Conservation (phyloP, 1,140 invertebrate species). For the Thaumetopoea pityocampa region DNA sequence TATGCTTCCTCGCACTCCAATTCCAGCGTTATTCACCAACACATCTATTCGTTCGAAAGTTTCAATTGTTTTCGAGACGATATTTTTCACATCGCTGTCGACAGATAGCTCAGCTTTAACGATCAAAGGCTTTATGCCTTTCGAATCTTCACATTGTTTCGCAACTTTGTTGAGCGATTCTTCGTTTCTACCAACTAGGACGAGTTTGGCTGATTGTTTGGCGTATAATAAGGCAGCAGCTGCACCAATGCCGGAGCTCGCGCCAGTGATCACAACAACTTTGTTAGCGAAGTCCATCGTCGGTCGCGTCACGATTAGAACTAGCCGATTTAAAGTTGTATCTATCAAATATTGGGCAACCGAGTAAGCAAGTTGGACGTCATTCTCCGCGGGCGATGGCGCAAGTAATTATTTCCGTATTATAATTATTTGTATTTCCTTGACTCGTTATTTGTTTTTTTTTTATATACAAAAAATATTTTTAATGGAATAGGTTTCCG, state of each 20-base stretch:
- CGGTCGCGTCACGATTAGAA: constrained; percentile 7
- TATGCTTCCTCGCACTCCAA: constrained; percentile 77
- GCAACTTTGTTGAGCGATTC: constrained; percentile 79
- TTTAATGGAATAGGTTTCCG: too few species aligned
- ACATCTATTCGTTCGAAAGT: constrained; percentile 79
- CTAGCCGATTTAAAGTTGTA: constrained; percentile 17
- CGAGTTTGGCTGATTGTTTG: constrained; percentile 79
- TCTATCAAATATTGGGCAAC: constrained; percentile 4
- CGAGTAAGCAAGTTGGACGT: too few species aligned
- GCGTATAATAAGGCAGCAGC: constrained; percentile 84
- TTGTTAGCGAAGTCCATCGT: constrained; percentile 74
- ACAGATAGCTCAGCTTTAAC: constrained; percentile 79
- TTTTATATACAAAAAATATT: too few species aligned
- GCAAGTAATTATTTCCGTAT: too few species aligned
- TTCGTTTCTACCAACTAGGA: constrained; percentile 83
- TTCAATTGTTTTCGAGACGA: constrained; percentile 77
- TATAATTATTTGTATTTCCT: too few species aligned
- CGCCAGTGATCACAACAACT: constrained; percentile 82
- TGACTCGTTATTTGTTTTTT: too few species aligned
- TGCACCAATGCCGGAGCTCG: constrained; percentile 88
- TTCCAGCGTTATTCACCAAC: constrained; percentile 86
- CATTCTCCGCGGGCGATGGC: too few species aligned
- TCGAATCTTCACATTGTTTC: constrained; percentile 45
- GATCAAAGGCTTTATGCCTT: constrained; percentile 37
- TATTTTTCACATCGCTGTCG: constrained; percentile 78